Base-by-base conservation (phyloP, 2,888 invertebrate genomes). In the Suillia variegata region DNA sequence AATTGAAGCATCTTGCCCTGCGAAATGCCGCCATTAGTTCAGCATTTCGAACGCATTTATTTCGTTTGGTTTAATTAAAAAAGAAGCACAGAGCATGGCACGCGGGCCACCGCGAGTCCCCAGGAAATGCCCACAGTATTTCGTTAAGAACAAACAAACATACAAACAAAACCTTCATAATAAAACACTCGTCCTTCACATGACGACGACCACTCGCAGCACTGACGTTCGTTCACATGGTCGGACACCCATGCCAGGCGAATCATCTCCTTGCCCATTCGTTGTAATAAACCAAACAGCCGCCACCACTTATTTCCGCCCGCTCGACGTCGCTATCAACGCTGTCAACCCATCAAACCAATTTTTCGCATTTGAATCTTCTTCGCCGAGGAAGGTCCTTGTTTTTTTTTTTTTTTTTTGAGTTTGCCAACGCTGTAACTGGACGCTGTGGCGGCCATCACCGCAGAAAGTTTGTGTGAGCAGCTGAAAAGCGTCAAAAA, bases 401-500 rank as follows among this genome's bases (percentile, higher is more conserved):
- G n/a, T n/a, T n/a, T n/a, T n/a, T n/a, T n/a, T n/a, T n/a, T n/a
- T n/a, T n/a, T 53, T 22, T 45, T 22, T 45, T 61, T 42, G 34
- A 12, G 21, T 20, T 22, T 55, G 54, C 18, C 48, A 21, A 58
- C 50, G 45, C 47, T 53, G 58, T 20, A 58, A 52, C 48, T 49
- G 58, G 58, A 58, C 58, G 52, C 51, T 31, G 58, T n/a, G n/a
- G n/a, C 45, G 45, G 45, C 56, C 55, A 47, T 56, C 56, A 34
- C 58, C 60, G 47, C 61, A 48, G 53, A 62, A 69, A 65, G 34
- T 62, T 70, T 67, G 49, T n/a, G n/a, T 20, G 48, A 59, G 56
- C 66, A 65, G 67, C 63, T 67, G 68, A 58, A 64, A 65, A 64
- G 52, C 59, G 63, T 62, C 57, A 59, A 61, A 67, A 57, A 38